phyloP scores from a whole-genome alignment of 2,888 invertebrate genomes.

The Priocnemis perturbator region DNA sequence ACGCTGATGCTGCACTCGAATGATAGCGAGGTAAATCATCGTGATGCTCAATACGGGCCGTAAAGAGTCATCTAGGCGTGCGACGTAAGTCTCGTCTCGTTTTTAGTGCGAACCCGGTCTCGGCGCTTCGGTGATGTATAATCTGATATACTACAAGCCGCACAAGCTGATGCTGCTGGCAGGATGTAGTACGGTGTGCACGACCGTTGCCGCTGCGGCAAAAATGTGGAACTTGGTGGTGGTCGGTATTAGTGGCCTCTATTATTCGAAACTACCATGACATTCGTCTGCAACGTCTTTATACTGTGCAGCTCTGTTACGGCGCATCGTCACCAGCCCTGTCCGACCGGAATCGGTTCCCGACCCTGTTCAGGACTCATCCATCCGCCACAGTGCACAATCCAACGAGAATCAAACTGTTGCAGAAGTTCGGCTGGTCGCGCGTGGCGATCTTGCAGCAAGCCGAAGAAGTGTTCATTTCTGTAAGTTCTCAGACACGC shows the following conservation, averaged over 20 bases:
- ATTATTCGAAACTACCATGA: not conserved
- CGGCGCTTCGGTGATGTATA: constrained; percentile 99
- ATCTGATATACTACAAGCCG: constrained; percentile 96
- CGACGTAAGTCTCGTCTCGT: not conserved
- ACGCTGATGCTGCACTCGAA: constrained; percentile 93
- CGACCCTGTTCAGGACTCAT: constrained; percentile 98
- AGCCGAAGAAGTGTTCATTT: constrained; percentile 98
- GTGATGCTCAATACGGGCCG: constrained; percentile 2
- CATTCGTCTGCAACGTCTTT: not conserved
- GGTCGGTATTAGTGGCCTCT: constrained; percentile 80
- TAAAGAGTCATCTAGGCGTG: not conserved
- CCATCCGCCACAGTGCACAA: constrained; percentile 99
- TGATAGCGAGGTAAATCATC: constrained; percentile 89
- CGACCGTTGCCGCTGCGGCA: constrained; percentile 98
- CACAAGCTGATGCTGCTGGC: constrained; percentile 95
- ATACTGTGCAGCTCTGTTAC: constrained; percentile 89
- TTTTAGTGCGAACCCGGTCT: constrained; percentile 97
- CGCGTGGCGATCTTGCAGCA: constrained; percentile 98
- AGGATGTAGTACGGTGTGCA: constrained; percentile 99
- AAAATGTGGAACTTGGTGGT: constrained; percentile 99
- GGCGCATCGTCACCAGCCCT: constrained; percentile 99
- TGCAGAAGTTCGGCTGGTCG: constrained; percentile 98
- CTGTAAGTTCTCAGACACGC: constrained; percentile 78
- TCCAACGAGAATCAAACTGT: constrained; percentile 96
- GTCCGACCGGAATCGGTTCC: constrained; percentile 97